Evolutionary conservation across 2,888 invertebrate genomes (phyloP), one percentile per base, ranked within the genome.

Genomic region (Eupithecia insigniata): DNA sequence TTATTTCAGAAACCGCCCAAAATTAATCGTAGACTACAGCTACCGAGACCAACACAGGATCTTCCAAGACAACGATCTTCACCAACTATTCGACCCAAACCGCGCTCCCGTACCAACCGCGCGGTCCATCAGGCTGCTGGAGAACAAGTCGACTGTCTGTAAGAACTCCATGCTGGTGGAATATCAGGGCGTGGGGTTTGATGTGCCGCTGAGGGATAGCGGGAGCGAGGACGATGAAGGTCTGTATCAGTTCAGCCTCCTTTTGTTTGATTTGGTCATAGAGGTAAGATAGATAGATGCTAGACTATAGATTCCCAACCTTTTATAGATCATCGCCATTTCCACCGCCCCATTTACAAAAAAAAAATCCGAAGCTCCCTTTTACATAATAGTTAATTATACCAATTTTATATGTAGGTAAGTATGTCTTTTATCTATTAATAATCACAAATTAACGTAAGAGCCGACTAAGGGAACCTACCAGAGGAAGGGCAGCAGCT

Each of bases 21-120:
- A 64, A 7, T 43, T 68, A 8, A 6, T 67, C 5, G 18, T 62
- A 32, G 71, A 74, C 22, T 72, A 75, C 7, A 76, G 69, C 18
- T 82, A 80, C 55, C 76, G 80, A 75, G 72, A 80, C 18, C 76
- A 82, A 65, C 88, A 89, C 64, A 62, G 66, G 0, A 79, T 91
- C 16, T 90, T 90, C 0, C 74, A 82, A n/a, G 87, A 83, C 0
- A 84, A 87, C 1, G 83, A 83, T 0, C 90, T 83, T 72, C 72
- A 87, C 0, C 76, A 83, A 10, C 76, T 92, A 14, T 92, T 92
- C 77, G 82, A 83, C 75, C 84, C 84, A 12, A 61, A 75, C 77
- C 18, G 79, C 76, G 0, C 22, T 36, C 1, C 10, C 78, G 64
- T 77, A 8, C 43, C 82, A 0, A 7, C 76, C 4, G 77, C 78